These are phyloP conservation scores for Tetragnatha versicolor DNA, from an alignment of 1,140 invertebrate genomes.

Conservation along the genomic window DNA sequence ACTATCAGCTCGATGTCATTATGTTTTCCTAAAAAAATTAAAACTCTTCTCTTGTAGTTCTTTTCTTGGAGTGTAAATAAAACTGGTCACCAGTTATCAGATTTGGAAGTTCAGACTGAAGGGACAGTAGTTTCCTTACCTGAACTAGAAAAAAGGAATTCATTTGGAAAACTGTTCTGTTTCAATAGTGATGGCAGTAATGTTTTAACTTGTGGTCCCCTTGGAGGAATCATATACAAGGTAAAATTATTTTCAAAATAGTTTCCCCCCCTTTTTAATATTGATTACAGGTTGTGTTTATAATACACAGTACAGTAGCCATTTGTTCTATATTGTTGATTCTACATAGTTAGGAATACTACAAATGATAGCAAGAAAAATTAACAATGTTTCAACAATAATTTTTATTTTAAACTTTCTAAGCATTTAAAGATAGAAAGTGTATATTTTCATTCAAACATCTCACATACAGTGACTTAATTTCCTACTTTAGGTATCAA, in stretches of 20 bases:
- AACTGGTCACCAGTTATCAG: constrained; percentile 66
- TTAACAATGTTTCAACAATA: too few species aligned
- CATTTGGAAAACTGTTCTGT: constrained; percentile 67
- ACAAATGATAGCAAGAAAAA: too few species aligned
- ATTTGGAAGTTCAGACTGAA: constrained; percentile 63
- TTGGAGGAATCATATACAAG: constrained; percentile 71
- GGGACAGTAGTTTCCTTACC: constrained; percentile 58
- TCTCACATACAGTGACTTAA: not conserved
- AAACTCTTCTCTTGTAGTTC: constrained; percentile 60
- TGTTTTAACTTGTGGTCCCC: constrained; percentile 70
- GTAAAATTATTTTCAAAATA: constrained; percentile 61
- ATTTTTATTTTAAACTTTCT: not conserved
- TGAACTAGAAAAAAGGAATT: constrained; percentile 43
- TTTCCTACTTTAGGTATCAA: not conserved
- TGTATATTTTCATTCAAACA: not conserved
- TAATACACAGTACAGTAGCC: too few species aligned
- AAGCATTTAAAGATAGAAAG: not conserved
- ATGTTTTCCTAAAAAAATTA: not conserved
- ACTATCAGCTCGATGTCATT: not conserved
- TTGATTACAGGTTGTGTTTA: too few species aligned
- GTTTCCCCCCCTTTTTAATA: not conserved
- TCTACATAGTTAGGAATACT: too few species aligned
- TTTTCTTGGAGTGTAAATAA: constrained; percentile 69
- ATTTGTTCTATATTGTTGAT: too few species aligned
- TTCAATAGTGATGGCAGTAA: constrained; percentile 71